Evolutionary conservation across 2,797 vertebrate species (phyloP).

Genomic region (Rhinogobio ventralis): DNA sequence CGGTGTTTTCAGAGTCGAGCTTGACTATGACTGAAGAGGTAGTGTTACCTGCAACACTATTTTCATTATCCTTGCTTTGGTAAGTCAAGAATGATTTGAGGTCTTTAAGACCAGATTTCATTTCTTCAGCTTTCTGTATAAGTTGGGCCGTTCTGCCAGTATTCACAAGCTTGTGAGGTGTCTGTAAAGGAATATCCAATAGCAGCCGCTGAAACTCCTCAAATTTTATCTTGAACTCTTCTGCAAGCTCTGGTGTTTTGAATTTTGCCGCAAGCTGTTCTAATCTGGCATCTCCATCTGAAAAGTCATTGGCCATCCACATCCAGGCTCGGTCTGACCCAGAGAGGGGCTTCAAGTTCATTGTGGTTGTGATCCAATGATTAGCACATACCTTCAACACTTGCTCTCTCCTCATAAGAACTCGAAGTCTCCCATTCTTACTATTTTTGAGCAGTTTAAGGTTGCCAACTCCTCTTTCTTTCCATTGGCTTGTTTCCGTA

Average conservation of each 20-base stretch:
- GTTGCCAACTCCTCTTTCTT: conserved; percentile 93
- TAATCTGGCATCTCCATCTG: conserved; percentile 90
- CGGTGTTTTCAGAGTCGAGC: conserved; percentile 81
- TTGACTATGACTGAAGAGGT: conserved; percentile 78
- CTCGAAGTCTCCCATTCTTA: conserved; percentile 89
- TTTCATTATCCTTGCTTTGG: conserved; percentile 84
- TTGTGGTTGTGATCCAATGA: conserved; percentile 98
- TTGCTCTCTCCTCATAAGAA: conserved; percentile 97
- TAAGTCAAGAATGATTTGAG: conserved; percentile 93
- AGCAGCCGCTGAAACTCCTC: conserved; percentile 93
- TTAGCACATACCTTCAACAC: conserved; percentile 98
- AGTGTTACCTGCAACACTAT: conserved; percentile 55
- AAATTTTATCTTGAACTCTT: conserved; percentile 95
- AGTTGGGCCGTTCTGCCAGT: conserved; percentile 92
- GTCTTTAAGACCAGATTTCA: conserved; percentile 96
- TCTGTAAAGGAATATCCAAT: conserved; percentile 95
- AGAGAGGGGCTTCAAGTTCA: conserved; percentile 94
- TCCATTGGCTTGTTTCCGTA: conserved; percentile 89
- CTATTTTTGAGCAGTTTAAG: conserved; percentile 95
- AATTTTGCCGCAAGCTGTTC: conserved; percentile 96
- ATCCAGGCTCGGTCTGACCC: conserved; percentile 97
- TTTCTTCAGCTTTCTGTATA: conserved; percentile 97
- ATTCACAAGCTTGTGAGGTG: conserved; percentile 96
- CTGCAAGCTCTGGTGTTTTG: conserved; percentile 91
- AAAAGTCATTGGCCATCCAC: conserved; percentile 95